A percentile compares a stretch with the other conserved stretches of the same genome.
phyloP scores from a whole-genome alignment of 2,113 vertebrate species.

The Isichthys henryi region DNA sequence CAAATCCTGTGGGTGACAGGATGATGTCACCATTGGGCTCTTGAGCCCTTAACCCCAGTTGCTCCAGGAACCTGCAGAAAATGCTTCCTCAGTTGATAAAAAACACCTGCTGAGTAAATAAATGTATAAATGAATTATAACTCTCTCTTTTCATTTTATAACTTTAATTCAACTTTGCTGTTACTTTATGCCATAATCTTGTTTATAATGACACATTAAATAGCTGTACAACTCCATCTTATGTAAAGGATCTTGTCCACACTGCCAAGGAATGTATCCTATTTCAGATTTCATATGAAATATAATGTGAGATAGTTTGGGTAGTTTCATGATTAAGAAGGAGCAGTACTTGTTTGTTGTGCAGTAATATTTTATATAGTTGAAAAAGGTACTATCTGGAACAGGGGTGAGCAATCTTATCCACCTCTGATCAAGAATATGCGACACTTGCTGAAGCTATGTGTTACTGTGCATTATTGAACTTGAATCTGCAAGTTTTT shows the following conservation, averaged over 20 bases:
- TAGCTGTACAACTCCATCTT: neutral
- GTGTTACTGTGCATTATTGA: too few relatives aligned
- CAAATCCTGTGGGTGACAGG: neutral
- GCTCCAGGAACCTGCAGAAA: neutral
- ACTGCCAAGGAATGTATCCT: neutral
- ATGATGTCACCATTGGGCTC: neutral
- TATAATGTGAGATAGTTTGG: neutral
- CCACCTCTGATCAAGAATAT: too few relatives aligned
- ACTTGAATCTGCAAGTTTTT: too few relatives aligned
- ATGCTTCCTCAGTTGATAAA: neutral
- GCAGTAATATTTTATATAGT: neutral
- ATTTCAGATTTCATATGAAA: neutral
- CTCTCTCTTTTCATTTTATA: too few relatives aligned
- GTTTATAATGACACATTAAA: neutral
- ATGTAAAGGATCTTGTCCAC: too few relatives aligned
- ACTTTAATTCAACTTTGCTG: too few relatives aligned
- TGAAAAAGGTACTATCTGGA: neutral
- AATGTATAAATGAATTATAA: neutral
- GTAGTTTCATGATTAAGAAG: neutral
- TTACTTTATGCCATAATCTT: neutral
- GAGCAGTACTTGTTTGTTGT: neutral
- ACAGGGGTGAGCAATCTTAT: too few relatives aligned
- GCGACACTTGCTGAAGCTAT: too few relatives aligned
- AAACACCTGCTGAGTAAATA: neutral
- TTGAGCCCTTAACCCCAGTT: neutral